phyloP scores from a whole-genome alignment of 1,140 invertebrate genomes.

The Drosophila hydei region DNA sequence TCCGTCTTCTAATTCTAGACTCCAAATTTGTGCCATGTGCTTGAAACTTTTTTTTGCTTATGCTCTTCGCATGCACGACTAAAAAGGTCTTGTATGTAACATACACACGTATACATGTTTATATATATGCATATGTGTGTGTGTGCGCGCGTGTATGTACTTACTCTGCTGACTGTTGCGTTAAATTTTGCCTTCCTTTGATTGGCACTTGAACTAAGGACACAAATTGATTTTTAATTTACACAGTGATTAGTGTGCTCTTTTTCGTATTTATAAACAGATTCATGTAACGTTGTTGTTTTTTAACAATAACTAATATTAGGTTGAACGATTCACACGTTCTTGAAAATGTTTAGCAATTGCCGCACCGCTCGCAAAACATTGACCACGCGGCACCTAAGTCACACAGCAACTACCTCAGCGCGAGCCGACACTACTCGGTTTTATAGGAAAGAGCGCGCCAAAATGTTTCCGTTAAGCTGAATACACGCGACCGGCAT shows the following conservation, averaged over 20 bases:
- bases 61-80: slow-evolving; percentile 16
- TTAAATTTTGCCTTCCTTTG: slow-evolving; percentile 7
- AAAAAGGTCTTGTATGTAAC: background rate
- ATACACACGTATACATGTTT: background rate
- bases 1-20: slow-evolving; percentile 68
- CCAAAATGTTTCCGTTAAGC: slow-evolving; percentile 28
- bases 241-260: slow-evolving; percentile 4
- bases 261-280: background rate
- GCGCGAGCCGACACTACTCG: background rate
- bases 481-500: slow-evolving; percentile 21
- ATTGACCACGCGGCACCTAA: slow-evolving; percentile 36
- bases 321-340: background rate
- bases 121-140: background rate
- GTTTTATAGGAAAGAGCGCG: slow-evolving; percentile 42
- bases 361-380: slow-evolving; percentile 23
- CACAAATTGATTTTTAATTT: slow-evolving; percentile 9
- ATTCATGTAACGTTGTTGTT: slow-evolving; percentile 3
- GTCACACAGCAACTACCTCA: slow-evolving; percentile 33
- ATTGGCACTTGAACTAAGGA: background rate
- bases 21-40: slow-evolving; percentile 67
- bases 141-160: slow-evolving; percentile 25
- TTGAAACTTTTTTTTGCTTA: slow-evolving; percentile 37
- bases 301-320: background rate
- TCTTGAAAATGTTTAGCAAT: slow-evolving; percentile 37
- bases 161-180: slow-evolving; percentile 40